These are phyloP conservation scores for Sinhomidia bicolor DNA, from an alignment of 2,888 invertebrate genomes.

Conservation along the genomic window DNA sequence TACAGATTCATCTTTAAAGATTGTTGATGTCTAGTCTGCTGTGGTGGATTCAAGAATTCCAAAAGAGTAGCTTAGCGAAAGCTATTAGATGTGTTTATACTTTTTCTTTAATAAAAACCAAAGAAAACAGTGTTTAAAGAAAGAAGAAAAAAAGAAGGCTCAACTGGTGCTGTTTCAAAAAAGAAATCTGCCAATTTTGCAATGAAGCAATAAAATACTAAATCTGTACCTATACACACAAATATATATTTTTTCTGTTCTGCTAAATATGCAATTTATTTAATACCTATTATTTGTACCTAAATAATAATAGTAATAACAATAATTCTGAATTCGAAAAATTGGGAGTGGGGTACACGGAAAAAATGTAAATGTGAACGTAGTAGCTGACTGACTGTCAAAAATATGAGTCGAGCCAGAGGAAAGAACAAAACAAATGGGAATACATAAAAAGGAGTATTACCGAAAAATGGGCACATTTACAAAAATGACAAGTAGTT, in stretches of 20 bases:
- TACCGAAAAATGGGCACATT: not conserved
- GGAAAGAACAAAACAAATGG: not conserved
- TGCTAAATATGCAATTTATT: not conserved
- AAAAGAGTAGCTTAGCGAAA: not conserved
- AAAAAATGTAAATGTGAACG: not conserved
- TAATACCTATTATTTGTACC: not conserved
- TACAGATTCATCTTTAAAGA: conserved; percentile 12
- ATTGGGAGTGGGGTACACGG: not conserved
- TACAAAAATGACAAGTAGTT: not conserved
- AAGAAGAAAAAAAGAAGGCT: not conserved
- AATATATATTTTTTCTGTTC: not conserved
- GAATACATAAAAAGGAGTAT: not conserved
- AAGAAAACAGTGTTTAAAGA: not conserved
- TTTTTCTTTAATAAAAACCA: not conserved
- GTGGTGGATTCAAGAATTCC: not conserved
- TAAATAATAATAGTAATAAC: not conserved
- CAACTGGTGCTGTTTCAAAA: not conserved
- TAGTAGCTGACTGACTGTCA: conserved; percentile 21
- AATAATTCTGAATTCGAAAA: not conserved
- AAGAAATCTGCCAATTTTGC: not conserved
- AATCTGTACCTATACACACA: no score
- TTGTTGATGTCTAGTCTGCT: not conserved
- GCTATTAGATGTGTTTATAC: not conserved
- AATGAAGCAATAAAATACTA: not conserved
- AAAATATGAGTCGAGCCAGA: not conserved